A percentile compares a stretch with the other conserved stretches of the same genome.
phyloP scores from a whole-genome alignment of 2,797 vertebrate genomes.

The Propithecus deckenii region DNA sequence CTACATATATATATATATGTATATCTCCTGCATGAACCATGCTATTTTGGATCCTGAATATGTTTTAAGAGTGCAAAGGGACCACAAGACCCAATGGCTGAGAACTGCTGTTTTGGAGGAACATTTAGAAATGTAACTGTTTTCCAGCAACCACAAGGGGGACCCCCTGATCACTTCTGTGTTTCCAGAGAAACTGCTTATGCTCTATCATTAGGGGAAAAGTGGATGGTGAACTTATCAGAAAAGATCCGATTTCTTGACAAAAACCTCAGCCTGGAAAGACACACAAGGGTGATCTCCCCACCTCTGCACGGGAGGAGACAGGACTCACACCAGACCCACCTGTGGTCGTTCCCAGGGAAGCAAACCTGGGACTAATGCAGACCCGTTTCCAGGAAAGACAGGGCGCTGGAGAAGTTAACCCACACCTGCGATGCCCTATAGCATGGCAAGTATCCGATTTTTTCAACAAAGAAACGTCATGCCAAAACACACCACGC shows the following conservation, averaged over 20 bases:
- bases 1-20: too few species aligned
- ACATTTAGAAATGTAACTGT: not conserved
- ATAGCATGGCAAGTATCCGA: fast-evolving
- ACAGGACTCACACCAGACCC: not conserved
- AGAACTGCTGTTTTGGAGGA: not conserved
- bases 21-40: not conserved
- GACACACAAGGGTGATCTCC: not conserved
- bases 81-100: too few species aligned
- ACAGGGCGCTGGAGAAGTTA: not conserved
- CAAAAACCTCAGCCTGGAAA: not conserved
- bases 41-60: not conserved
- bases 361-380: not conserved
- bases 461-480: not conserved
- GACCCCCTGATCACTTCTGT: fast-evolving
- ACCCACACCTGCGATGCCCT: not conserved
- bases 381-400: not conserved
- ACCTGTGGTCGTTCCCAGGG: not conserved
- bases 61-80: not conserved
- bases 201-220: too few species aligned
- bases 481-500: not conserved
- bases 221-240: not conserved
- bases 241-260: not conserved
- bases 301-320: not conserved
- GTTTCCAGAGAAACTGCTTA: not conserved
- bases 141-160: too few species aligned